These are phyloP conservation scores for Limnephilus lunatus DNA, from an alignment of 2,888 invertebrate genomes.

Conservation along the genomic window DNA sequence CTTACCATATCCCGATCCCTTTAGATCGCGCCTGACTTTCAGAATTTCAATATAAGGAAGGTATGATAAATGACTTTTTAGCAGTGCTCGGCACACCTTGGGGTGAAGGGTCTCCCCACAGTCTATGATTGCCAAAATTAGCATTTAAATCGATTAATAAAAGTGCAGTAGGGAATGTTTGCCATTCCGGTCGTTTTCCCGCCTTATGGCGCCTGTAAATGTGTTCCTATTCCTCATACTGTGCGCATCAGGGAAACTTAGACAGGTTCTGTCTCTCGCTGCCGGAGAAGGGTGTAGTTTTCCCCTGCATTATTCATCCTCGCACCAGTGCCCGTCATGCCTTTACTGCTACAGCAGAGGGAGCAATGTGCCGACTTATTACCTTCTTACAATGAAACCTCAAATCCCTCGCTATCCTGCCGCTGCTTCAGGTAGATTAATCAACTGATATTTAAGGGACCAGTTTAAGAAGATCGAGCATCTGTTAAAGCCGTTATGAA, in stretches of 20 bases:
- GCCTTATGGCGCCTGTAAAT: constrained; percentile 30
- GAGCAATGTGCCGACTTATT: constrained; percentile 58
- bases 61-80: not conserved
- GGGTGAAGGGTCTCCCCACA: not conserved
- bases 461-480: not conserved
- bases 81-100: not conserved
- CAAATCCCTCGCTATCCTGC: constrained; percentile 51
- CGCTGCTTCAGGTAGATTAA: not conserved
- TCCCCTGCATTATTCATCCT: constrained; percentile 59
- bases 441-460: not conserved
- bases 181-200: constrained; percentile 18
- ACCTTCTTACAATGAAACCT: constrained; percentile 60
- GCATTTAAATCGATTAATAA: constrained; percentile 43
- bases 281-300: constrained; percentile 31
- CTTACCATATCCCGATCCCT: not conserved
- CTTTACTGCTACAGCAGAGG: constrained; percentile 35
- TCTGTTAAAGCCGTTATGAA: not conserved
- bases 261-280: constrained; percentile 14
- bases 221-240: not conserved
- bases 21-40: not conserved
- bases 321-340: constrained; percentile 24
- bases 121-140: not conserved
- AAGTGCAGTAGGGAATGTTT: constrained; percentile 33
- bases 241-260: not conserved
- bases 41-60: not conserved